These are phyloP conservation scores for Phorcus lineatus DNA, from an alignment of 2,888 invertebrate species.

Conservation along the genomic window DNA sequence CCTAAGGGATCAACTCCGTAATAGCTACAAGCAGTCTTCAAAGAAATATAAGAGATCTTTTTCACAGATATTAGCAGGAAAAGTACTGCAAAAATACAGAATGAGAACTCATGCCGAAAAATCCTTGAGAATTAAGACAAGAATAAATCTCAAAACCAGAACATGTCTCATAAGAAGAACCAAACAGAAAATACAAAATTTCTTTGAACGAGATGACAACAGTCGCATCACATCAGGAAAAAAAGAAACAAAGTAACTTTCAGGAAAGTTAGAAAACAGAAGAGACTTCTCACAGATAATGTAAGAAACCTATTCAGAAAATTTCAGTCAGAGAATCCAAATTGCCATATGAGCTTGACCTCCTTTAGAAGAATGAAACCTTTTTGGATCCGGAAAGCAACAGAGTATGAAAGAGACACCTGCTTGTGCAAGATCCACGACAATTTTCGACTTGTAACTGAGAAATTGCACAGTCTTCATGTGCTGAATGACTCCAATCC, in stretches of 20 bases:
- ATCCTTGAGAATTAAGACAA: neutral
- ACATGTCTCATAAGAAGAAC: neutral
- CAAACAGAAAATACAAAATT: neutral
- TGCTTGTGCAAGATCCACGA: slow-evolving; percentile 40
- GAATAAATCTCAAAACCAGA: neutral
- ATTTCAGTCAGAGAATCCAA: slow-evolving; percentile 30
- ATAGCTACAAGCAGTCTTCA: neutral
- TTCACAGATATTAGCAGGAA: neutral
- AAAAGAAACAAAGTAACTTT: slow-evolving; percentile 33
- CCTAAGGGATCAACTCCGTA: neutral
- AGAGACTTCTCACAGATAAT: too few species aligned
- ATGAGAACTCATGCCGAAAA: neutral
- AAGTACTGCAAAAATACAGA: neutral
- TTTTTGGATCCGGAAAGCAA: slow-evolving; percentile 39
- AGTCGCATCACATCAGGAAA: slow-evolving; percentile 30
- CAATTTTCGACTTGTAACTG: slow-evolving; percentile 17
- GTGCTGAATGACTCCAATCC: neutral
- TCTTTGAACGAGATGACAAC: slow-evolving; percentile 27
- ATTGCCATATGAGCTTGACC: slow-evolving; percentile 28
- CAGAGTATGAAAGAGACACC: slow-evolving; percentile 37
- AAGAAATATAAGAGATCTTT: neutral
- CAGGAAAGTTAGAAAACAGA: too few species aligned
- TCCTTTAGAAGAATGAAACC: slow-evolving; percentile 38
- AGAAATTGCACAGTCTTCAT: slow-evolving; percentile 22
- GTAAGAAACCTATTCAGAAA: slow-evolving; percentile 36